Percentiles rank a stretch among this genome's conserved stretches.
These are phyloP conservation scores for Bradypodion pumilum DNA, from an alignment of 2,797 vertebrate species.

Conservation along the genomic window DNA sequence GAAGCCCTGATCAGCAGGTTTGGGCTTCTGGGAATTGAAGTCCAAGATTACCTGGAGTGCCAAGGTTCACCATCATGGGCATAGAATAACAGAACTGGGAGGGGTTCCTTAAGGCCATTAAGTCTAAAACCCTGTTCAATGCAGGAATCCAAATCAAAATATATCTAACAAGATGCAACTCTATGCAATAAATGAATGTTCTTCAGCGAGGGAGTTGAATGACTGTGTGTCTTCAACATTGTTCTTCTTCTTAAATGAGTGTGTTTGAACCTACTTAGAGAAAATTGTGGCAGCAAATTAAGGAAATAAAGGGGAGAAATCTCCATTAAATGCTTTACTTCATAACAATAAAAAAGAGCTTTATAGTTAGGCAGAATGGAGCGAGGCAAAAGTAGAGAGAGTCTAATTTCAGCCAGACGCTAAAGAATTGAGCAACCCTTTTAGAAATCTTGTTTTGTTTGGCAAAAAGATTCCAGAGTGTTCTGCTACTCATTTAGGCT, in stretches of 20 bases:
- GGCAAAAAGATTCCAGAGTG: background rate
- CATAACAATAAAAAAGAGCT: background rate
- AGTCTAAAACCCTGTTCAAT: no score
- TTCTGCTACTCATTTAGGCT: slow-evolving; percentile 30
- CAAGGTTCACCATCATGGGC: no score
- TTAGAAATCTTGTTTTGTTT: slow-evolving; percentile 14
- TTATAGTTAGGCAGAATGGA: slow-evolving; percentile 9
- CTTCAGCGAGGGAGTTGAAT: background rate
- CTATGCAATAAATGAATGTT: background rate
- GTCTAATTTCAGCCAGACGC: background rate
- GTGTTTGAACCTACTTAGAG: background rate
- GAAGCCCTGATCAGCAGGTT: no score
- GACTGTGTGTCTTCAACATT: background rate
- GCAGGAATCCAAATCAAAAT: no score
- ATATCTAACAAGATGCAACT: slow-evolving; percentile 12
- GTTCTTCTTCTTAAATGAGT: background rate
- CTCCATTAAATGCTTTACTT: background rate
- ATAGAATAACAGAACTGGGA: no score
- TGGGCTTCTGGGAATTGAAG: no score
- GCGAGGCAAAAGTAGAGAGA: background rate
- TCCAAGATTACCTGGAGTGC: no score
- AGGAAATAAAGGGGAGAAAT: slow-evolving; percentile 24
- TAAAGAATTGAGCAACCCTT: background rate
- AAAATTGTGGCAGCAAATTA: background rate
- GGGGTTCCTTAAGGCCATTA: no score